Conservation (phyloP, 2,888 invertebrate genomes). For the Sminthurinus aureus region DNA sequence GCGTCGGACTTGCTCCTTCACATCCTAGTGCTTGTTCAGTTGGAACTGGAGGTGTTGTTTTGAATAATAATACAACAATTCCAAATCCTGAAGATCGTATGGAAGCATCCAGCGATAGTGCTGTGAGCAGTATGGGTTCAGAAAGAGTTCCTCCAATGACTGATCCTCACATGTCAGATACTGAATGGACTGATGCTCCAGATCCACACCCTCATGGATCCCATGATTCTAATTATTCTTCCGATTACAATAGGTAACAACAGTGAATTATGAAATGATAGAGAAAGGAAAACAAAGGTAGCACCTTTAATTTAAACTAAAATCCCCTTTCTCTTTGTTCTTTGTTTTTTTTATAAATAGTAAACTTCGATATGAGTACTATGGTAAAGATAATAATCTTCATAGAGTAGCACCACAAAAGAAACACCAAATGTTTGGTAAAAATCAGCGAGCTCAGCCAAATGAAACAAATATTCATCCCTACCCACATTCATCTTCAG, state of each 20-base stretch:
- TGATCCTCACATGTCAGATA: constrained; percentile 85
- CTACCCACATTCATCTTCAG: constrained; percentile 49
- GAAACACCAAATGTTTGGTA: constrained; percentile 92
- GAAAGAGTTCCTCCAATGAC: constrained; percentile 68
- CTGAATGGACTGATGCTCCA: constrained; percentile 83
- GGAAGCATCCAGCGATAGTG: constrained; percentile 89
- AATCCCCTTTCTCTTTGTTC: neutral
- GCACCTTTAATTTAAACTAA: neutral
- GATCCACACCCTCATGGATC: constrained; percentile 80
- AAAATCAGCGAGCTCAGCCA: constrained; percentile 75
- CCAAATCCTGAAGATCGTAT: constrained; percentile 68
- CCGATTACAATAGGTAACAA: constrained; percentile 70
- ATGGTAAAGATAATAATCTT: constrained; percentile 58
- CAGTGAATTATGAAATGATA: neutral
- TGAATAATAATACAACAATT: constrained; percentile 45
- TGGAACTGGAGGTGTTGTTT: constrained; percentile 53
- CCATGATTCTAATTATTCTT: constrained; percentile 70
- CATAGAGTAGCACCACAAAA: constrained; percentile 73
- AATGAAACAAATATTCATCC: constrained; percentile 63
- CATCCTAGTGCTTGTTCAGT: constrained; percentile 50
- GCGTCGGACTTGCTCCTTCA: constrained; percentile 62
- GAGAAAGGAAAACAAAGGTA: neutral
- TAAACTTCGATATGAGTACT: constrained; percentile 60
- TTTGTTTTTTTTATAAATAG: constrained; percentile 36
- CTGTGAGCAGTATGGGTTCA: constrained; percentile 92